Conservation (phyloP, 2,797 vertebrate species). For the Loriculus beryllinus region DNA sequence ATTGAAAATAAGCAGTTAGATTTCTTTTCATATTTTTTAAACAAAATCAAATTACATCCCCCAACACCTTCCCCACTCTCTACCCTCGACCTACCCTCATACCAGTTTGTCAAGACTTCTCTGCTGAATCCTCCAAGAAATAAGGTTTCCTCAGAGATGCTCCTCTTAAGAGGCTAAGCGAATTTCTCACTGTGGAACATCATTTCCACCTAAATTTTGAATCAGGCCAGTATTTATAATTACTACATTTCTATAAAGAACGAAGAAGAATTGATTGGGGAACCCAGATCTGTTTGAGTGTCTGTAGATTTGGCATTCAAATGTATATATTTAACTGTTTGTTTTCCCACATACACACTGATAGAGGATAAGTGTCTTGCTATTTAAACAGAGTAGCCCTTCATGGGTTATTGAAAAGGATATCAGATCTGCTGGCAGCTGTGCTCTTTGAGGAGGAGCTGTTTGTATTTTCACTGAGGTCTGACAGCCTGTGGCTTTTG, state of each 20-base stretch:
- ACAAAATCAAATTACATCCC: neutral
- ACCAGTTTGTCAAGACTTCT: neutral
- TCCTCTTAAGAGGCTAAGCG: neutral
- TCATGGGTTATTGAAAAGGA: neutral
- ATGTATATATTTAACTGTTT: neutral
- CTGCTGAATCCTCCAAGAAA: neutral
- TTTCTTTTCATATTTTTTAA: neutral
- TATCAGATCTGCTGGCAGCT: neutral
- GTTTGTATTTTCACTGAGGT: neutral
- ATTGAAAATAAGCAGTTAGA: neutral
- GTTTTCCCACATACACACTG: neutral
- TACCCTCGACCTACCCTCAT: neutral
- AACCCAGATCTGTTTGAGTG: neutral
- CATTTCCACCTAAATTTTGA: neutral
- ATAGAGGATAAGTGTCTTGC: neutral
- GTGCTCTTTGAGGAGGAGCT: neutral
- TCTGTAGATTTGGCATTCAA: neutral
- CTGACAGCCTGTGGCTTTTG: neutral
- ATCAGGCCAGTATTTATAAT: neutral
- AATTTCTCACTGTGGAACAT: neutral
- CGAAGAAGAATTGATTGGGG: neutral
- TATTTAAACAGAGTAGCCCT: neutral
- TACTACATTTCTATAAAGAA: neutral
- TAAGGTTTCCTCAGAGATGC: neutral
- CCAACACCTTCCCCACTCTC: fast-evolving